phyloP scores from a whole-genome alignment of 2,888 invertebrate species.

The Ochropacha duplaris region DNA sequence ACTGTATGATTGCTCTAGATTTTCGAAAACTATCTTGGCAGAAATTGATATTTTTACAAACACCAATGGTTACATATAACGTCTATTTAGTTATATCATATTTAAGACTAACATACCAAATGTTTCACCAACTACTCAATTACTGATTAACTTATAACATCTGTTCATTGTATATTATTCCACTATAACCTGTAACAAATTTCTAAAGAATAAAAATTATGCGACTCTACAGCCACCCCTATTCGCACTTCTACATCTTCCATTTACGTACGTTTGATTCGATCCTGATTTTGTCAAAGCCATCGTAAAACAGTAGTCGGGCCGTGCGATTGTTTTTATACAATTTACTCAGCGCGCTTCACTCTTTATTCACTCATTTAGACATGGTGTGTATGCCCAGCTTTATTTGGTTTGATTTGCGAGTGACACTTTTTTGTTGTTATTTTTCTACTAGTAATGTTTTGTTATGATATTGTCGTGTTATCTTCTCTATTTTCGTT shows the following conservation, averaged over 20 bases:
- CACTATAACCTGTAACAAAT: background rate
- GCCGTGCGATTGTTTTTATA: conserved; percentile 78
- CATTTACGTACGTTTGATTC: conserved; percentile 77
- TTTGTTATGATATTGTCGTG: conserved; percentile 63
- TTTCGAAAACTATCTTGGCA: too few relatives aligned
- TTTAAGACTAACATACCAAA: too few relatives aligned
- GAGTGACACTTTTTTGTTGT: conserved; percentile 72
- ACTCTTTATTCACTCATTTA: conserved; percentile 65
- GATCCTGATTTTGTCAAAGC: conserved; percentile 78
- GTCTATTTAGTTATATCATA: too few relatives aligned
- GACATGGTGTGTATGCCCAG: conserved; percentile 54
- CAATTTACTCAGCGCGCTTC: conserved; percentile 60
- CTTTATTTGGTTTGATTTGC: conserved; percentile 76
- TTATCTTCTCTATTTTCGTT: conserved; percentile 58
- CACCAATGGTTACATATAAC: too few relatives aligned
- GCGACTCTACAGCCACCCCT: conserved; percentile 39
- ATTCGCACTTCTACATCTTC: conserved; percentile 61
- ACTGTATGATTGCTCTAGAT: too few relatives aligned
- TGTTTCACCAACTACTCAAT: too few relatives aligned
- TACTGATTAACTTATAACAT: too few relatives aligned
- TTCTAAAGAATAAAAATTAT: background rate
- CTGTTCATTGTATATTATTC: too few relatives aligned
- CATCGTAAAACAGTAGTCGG: conserved; percentile 74
- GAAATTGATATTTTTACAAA: too few relatives aligned
- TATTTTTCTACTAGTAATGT: conserved; percentile 56